Percentiles rank a stretch among this genome's conserved stretches.
phyloP scores from a whole-genome alignment of 2,888 invertebrate genomes.

The Heliconius sara region DNA sequence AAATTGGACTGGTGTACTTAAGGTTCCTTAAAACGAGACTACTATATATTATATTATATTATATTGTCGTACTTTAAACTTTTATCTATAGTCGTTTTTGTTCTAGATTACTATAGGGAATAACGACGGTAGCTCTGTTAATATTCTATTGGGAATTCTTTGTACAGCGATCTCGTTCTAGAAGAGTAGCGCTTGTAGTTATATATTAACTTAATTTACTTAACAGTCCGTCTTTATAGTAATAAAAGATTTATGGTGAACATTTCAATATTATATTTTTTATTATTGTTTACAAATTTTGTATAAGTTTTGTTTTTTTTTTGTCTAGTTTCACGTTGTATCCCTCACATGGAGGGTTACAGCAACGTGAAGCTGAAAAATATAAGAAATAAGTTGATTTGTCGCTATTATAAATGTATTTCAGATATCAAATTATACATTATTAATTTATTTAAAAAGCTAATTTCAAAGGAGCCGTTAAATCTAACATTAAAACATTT shows the following conservation, averaged over 20 bases:
- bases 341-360: no score
- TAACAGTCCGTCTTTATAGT: not conserved
- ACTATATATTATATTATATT: not conserved
- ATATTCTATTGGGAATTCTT: not conserved
- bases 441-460: no score
- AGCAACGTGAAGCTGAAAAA: no score
- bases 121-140: not conserved
- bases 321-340: not conserved
- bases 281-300: not conserved
- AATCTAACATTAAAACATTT: no score
- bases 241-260: not conserved
- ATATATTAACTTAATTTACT: not conserved
- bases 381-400: no score
- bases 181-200: not conserved
- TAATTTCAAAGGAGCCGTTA: no score
- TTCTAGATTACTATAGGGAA: not conserved
- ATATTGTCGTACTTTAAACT: not conserved
- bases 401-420: no score
- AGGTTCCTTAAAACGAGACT: not conserved
- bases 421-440: no score
- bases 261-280: not conserved
- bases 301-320: not conserved
- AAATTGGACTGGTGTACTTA: not conserved
- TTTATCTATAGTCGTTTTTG: no score
- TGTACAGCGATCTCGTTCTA: not conserved